phyloP scores from a whole-genome alignment of 2,113 vertebrate genomes.

The Lethenteron camtschaticum region DNA sequence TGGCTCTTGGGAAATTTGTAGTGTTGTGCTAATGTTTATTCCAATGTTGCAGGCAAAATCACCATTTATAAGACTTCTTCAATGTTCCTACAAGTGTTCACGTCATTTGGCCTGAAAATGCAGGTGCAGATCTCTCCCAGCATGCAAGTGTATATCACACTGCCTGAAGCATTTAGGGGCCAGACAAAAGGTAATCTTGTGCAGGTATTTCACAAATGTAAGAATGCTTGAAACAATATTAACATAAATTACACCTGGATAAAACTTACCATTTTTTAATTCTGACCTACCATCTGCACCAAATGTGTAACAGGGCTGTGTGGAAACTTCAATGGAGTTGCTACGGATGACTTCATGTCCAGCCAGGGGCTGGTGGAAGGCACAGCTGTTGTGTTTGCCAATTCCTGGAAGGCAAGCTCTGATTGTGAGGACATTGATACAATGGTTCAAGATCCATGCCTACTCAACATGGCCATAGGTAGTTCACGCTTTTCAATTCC shows the following conservation, averaged over 20 bases:
- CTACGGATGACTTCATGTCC: slow-evolving; percentile 25
- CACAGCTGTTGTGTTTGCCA: slow-evolving; percentile 18
- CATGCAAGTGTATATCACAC: slow-evolving; percentile 25
- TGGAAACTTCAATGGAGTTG: slow-evolving; percentile 25
- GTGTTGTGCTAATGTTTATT: no score
- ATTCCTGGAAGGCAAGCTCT: slow-evolving; percentile 20
- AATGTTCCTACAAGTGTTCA: slow-evolving; percentile 22
- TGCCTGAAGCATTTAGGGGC: slow-evolving; percentile 14
- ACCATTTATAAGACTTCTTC: slow-evolving; percentile 31
- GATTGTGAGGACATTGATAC: slow-evolving; percentile 12
- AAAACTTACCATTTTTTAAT: not conserved
- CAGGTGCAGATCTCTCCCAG: slow-evolving; percentile 26
- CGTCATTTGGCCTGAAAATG: slow-evolving; percentile 22
- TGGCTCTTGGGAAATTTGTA: no score
- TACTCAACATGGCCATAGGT: slow-evolving; percentile 28
- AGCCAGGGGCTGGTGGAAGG: slow-evolving; percentile 23
- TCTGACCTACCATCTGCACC: no score
- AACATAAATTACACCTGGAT: not conserved
- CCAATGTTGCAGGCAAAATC: slow-evolving; percentile 15
- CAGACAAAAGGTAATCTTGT: slow-evolving; percentile 15
- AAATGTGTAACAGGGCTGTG: slow-evolving; percentile 22
- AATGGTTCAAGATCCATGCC: slow-evolving; percentile 15
- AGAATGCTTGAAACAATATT: not conserved
- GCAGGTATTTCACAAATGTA: not conserved
- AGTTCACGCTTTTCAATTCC: slow-evolving; percentile 9